A percentile compares a stretch with the other conserved stretches of the same genome.
Conservation (phyloP, 2,113 vertebrate species). For the Salvelinus alpinus region DNA sequence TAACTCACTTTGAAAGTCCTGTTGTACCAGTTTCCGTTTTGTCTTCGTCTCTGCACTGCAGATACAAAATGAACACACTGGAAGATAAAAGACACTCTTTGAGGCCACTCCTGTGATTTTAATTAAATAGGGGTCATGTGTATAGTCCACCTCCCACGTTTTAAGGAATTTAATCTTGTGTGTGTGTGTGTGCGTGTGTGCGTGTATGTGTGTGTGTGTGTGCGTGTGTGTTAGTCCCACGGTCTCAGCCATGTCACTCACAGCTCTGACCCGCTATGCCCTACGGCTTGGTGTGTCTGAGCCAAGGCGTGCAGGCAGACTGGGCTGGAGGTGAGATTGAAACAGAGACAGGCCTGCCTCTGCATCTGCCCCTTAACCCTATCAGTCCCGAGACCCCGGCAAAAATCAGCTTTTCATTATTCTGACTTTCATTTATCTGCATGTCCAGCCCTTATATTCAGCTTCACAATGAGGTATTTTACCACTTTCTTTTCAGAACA, state of each 20-base stretch:
- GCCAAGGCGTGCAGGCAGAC: conserved; percentile 2
- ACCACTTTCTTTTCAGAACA: too few species aligned
- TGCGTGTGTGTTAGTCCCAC: conserved; percentile 21
- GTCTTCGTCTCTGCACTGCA: conserved; percentile 27
- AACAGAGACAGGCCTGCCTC: conserved; percentile 47
- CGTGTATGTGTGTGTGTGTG: conserved; percentile 19
- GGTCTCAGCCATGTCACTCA: conserved; percentile 50
- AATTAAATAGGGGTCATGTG: conserved; percentile 60
- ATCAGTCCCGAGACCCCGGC: too few species aligned
- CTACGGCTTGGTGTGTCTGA: conserved; percentile 15
- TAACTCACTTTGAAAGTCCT: background rate
- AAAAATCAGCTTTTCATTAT: too few species aligned
- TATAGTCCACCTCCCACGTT: conserved; percentile 52
- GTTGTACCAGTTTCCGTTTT: conserved; percentile 3
- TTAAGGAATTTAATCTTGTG: conserved; percentile 55
- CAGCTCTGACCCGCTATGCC: conserved; percentile 30
- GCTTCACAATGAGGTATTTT: too few species aligned
- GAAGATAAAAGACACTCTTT: conserved; percentile 50
- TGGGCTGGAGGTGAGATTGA: conserved; percentile 27
- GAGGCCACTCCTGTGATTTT: conserved; percentile 56
- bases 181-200: conserved; percentile 18
- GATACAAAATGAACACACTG: background rate
- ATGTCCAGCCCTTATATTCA: background rate
- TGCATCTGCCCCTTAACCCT: conserved; percentile 38
- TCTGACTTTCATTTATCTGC: background rate